Base-by-base conservation (phyloP, 2,888 invertebrate genomes). In the Hypselothyrea guttata region DNA sequence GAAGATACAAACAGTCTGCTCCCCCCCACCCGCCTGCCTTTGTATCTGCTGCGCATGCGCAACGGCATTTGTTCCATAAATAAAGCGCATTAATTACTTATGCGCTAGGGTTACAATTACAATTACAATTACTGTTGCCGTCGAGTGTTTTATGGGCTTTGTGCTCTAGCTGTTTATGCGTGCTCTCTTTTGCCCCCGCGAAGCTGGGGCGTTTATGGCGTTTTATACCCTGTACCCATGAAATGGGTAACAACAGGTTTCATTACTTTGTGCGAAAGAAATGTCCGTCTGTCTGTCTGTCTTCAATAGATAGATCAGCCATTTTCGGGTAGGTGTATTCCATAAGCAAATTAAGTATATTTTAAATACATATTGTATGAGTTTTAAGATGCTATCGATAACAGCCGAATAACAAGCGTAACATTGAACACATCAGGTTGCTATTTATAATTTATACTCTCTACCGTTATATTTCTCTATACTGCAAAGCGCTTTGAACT, bases 21-120 rank as follows among this genome's bases (percentile, higher is more conserved):
- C 52, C 35, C 38, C 52, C 28, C 37, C 37, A 16, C 8, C 16
- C 4, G 0, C 11, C 22, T n/a, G 18, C 18, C 11, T 47, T 27
- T 38, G 13, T 11, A 7, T 8, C 9, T 22, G 42, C 38, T 69
- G 70, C 83, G 81, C 81, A 71, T 65, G 81, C 81, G 84, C 61
- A 65, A 56, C 70, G 11, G 44, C 66, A 28, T 16, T 38, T 27
- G 68, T 60, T 68, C 67, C 69, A 74, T 82, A 78, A 78, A 81
- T 82, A 81, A 78, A 81, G 61, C 61, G 47, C 63, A 75, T 78
- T 82, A 81, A 81, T 81, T 84, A 81, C 79, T 65, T 75, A 66
- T 72, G 72, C 48, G 68, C 75, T 78, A 77, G 78, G 84, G 82
- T 82, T 77, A 82, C 84, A 74, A 41, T 65, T 69, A 56, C 69